Evolutionary conservation across 2,113 vertebrate species (phyloP).

Genomic region (Antechinus stuartii): DNA sequence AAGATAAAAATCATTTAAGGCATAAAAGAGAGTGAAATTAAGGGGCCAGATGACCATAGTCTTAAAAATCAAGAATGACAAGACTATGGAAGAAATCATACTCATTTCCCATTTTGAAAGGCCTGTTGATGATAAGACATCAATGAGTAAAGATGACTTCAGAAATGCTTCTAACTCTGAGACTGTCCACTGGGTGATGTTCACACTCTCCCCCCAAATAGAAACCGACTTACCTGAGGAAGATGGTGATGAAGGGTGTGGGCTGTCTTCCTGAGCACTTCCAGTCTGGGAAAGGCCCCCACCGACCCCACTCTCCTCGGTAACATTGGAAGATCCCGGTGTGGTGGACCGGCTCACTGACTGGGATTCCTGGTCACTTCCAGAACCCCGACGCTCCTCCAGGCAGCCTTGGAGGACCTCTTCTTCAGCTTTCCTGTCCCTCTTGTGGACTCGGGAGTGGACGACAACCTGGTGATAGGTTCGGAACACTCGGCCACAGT

Average conservation of each 20-base stretch:
- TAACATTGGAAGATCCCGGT: constrained; percentile 97
- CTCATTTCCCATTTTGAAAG: background rate
- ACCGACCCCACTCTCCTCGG: constrained; percentile 95
- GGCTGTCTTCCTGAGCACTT: constrained; percentile 98
- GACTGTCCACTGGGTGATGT: background rate
- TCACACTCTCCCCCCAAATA: background rate
- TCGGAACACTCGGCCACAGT: constrained; percentile 97
- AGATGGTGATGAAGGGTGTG: constrained; percentile 97
- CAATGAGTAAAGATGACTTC: background rate
- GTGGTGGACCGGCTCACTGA: constrained; percentile 98
- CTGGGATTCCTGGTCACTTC: constrained; percentile 98
- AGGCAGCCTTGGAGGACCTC: constrained; percentile 89
- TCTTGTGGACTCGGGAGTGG: constrained; percentile 96
- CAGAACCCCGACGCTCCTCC: constrained; percentile 96
- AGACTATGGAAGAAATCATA: background rate
- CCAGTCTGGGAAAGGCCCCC: constrained; percentile 97
- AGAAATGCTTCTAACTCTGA: background rate
- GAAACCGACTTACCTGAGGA: constrained; percentile 92
- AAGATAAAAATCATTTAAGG: background rate
- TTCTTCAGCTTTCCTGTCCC: constrained; percentile 92
- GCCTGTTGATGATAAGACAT: background rate
- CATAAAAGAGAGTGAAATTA: background rate
- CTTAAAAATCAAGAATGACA: background rate
- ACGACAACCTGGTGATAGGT: constrained; percentile 99
- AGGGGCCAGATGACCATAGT: background rate